phyloP scores from a whole-genome alignment of 2,113 vertebrate genomes.

The Alexandromys fortis region DNA sequence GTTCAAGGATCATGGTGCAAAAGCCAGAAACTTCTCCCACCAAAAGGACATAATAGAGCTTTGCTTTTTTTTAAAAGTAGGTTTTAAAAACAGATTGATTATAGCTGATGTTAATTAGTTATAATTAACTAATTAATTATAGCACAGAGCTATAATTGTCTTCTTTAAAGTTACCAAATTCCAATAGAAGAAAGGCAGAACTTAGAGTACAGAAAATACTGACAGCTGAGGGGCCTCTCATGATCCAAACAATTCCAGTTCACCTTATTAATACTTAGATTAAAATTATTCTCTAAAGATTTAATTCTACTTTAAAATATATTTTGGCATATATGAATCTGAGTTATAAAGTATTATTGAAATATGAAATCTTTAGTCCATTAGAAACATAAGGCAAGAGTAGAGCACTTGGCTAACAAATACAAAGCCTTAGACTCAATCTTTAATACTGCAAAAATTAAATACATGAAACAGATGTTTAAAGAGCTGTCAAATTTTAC shows the following conservation, averaged over 20 bases:
- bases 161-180: constrained; percentile 38
- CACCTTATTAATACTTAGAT: constrained; percentile 7
- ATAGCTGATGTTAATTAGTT: not conserved
- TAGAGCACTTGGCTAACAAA: not conserved
- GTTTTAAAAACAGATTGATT: constrained; percentile 24
- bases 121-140: not conserved
- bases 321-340: constrained; percentile 43
- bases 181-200: not conserved
- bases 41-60: not conserved
- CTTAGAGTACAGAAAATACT: not conserved
- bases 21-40: not conserved
- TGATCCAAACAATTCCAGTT: not conserved
- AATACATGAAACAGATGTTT: constrained; percentile 14
- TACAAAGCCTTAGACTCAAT: not conserved
- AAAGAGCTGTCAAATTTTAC: not conserved
- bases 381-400: not conserved
- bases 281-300: constrained; percentile 37
- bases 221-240: not conserved
- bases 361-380: not conserved
- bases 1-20: not conserved
- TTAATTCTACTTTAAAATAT: constrained; percentile 18
- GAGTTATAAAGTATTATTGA: constrained; percentile 26
- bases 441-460: not conserved
- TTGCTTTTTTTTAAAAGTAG: not conserved
- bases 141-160: not conserved